Base-by-base conservation (phyloP, 2,888 invertebrate genomes). In the Silvanus unidentatus region DNA sequence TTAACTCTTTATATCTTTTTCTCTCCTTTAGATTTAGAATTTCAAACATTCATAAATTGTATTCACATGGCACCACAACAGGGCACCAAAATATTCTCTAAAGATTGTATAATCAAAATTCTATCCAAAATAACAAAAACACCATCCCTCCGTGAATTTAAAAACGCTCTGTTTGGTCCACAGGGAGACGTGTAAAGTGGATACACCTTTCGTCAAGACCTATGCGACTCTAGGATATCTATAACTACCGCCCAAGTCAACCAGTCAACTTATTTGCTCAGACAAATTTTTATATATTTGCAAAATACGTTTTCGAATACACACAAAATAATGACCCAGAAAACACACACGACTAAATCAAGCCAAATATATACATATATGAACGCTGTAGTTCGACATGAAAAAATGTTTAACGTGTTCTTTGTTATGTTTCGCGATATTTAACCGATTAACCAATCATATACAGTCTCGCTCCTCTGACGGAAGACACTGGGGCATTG, bases 191-290 rank as follows among this genome's bases (percentile, higher is more conserved):
- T 87, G 87, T 77, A 84, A 85, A 74, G 85, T 84, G 76, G 89
- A 91, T 74, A 82, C 86, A 72, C 87, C 91, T 70, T 92, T 91
- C 78, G 90, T 90, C 75, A 92, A 92, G 82, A 92, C 91, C 69
- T 92, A 92, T 73, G 88, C 91, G 72, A 92, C 91, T 63, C 82
- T 92, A 73, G 92, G 92, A 74, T 92, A 92, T 74, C 86, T 92
- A 78, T 92, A 87, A 84, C 78, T 37, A 37, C 37, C 37, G 37
- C 37, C 37, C 37, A 37, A 37, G n/a, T 32, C 11, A 32, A 32
- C 32, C 22, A 22, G 22, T 22, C 22, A 22, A 22, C 4, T 22
- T 22, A 22, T 22, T 22, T 22, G 22, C 22, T 22, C 22, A 22
- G 3, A 22, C n/a, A n/a, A 5, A 22, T 22, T 22, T 22, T 22